A percentile compares a stretch with the other conserved stretches of the same genome.
These are phyloP conservation scores for Pristiophorus japonicus DNA, from an alignment of 2,113 vertebrate genomes.

Conservation along the genomic window DNA sequence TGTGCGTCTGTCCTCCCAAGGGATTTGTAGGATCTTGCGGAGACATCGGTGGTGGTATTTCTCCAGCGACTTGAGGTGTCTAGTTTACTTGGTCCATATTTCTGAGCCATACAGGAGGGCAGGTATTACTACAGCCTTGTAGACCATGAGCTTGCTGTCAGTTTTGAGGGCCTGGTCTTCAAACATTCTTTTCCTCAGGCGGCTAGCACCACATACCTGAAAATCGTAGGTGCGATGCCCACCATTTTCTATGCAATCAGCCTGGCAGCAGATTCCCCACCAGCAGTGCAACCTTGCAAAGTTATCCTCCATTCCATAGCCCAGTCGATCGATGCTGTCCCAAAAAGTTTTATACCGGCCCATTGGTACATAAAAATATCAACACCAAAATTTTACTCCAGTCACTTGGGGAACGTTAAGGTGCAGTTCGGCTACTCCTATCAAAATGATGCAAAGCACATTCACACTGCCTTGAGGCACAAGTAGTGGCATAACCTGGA, in stretches of 20 bases:
- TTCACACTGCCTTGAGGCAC: not conserved
- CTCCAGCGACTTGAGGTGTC: too few species aligned
- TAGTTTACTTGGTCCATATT: too few species aligned
- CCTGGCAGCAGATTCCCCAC: not conserved
- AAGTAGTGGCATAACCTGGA: not conserved
- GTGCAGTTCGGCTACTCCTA: not conserved
- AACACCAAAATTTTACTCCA: not conserved
- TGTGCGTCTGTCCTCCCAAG: too few species aligned
- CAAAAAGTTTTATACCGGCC: not conserved
- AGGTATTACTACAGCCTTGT: too few species aligned
- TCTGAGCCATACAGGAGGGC: too few species aligned
- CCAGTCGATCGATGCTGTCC: not conserved
- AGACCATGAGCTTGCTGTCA: too few species aligned
- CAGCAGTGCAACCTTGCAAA: not conserved
- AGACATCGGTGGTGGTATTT: too few species aligned
- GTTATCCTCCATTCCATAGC: not conserved
- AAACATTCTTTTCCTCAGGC: too few species aligned
- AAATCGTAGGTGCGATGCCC: not conserved
- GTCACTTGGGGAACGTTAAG: not conserved
- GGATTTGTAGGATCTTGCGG: too few species aligned
- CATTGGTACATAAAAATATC: not conserved
- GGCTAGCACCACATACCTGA: not conserved
- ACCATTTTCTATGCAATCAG: not conserved
- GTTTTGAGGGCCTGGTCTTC: too few species aligned
- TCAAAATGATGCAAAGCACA: not conserved